phyloP scores from a whole-genome alignment of 2,888 invertebrate genomes.

The Caenorhabditis wallacei region DNA sequence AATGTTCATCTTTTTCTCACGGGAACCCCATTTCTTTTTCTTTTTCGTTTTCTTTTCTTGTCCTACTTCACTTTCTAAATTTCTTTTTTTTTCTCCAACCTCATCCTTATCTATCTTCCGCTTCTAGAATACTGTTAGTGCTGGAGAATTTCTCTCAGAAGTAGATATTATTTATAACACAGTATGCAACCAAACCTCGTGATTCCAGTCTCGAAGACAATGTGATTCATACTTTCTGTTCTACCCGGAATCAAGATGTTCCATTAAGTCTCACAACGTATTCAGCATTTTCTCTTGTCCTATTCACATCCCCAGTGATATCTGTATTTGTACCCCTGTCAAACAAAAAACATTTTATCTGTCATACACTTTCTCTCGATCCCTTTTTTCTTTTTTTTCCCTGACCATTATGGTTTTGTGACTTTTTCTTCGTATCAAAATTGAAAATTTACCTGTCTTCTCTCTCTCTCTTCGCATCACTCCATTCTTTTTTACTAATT shows the following conservation, averaged over 20 bases:
- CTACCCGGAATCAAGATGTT: not conserved
- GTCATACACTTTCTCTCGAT: conserved; percentile 5
- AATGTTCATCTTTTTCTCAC: conserved; percentile 31
- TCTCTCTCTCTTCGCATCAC: not conserved
- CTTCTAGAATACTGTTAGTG: conserved; percentile 40
- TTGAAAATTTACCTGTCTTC: conserved; percentile 32
- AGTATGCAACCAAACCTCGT: conserved; percentile 28
- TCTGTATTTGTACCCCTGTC: conserved; percentile 17
- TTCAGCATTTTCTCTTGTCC: conserved; percentile 39
- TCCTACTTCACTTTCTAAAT: conserved; percentile 6
- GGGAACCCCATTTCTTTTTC: conserved; percentile 33
- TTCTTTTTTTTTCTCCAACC: not conserved
- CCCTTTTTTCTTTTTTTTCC: not conserved
- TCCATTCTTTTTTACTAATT: not conserved
- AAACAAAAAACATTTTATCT: not conserved
- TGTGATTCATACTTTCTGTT: conserved; percentile 11
- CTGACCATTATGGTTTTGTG: conserved; percentile 22
- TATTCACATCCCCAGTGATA: conserved; percentile 23
- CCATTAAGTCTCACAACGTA: conserved; percentile 5
- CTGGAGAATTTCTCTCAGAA: not conserved
- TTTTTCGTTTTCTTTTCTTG: no score
- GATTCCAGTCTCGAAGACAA: conserved; percentile 23
- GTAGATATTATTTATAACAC: not conserved
- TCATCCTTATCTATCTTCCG: not conserved
- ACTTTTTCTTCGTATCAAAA: conserved; percentile 40